phyloP scores from a whole-genome alignment of 1,140 invertebrate genomes.

The Galendromus occidentalis region DNA sequence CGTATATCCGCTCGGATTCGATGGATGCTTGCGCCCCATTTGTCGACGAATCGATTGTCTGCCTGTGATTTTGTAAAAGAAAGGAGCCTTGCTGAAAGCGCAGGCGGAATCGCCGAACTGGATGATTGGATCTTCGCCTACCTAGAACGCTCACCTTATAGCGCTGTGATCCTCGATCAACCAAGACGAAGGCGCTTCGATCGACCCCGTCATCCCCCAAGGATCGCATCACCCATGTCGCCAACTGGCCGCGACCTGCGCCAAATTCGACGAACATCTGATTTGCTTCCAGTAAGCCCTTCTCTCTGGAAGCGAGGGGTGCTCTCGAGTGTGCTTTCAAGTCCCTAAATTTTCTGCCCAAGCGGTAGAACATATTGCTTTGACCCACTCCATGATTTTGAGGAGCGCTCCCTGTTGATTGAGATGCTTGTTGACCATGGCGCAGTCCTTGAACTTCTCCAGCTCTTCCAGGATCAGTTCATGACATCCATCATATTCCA shows the following conservation, averaged over 20 bases:
- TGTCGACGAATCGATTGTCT: not conserved
- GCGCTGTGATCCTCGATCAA: not conserved
- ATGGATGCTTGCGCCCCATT: slow-evolving; percentile 23
- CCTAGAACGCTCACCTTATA: not conserved
- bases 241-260: not conserved
- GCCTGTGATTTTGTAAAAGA: not conserved
- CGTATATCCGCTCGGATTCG: slow-evolving; percentile 49
- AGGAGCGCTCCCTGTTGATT: not conserved
- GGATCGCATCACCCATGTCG: not conserved
- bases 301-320: not conserved
- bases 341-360: not conserved
- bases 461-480: not conserved
- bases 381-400: not conserved
- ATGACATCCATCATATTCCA: not conserved
- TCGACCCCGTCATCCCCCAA: not conserved
- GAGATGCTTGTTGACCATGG: not conserved
- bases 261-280: not conserved
- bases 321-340: too few relatives aligned
- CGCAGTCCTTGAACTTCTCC: not conserved
- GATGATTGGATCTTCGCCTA: too few relatives aligned
- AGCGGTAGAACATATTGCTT: not conserved
- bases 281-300: not conserved
- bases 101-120: too few relatives aligned
- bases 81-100: too few relatives aligned
- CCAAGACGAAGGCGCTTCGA: not conserved